Evolutionary conservation across 2,797 vertebrate genomes (phyloP), one percentile per base, ranked within the genome.

Genomic region (Pseudopleuronectes americanus): DNA sequence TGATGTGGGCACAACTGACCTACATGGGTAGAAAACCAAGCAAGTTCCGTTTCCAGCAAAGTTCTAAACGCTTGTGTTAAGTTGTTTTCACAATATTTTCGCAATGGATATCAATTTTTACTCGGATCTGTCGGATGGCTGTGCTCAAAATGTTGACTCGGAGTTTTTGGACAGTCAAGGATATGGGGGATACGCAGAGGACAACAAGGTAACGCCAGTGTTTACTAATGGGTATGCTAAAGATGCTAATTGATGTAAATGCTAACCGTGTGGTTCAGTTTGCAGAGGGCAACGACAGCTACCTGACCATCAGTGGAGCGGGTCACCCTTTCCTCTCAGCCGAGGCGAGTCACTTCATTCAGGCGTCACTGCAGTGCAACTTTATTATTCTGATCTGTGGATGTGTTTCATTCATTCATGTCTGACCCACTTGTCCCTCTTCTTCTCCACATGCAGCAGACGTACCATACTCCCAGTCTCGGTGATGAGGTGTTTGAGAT

Each of bases 401-500:
- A 13, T 38, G 21, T 57, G 52, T 43, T 33, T 17, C 13, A 22
- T 43, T 24, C 1, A 9, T 3, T 23, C 1, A 57, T 3, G 3
- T n/a, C 71, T 75, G 31, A 81, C 26, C 14, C 4, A 0, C 21
- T 33, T 1, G 5, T 21, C 3, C 10, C 17, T 55, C n/a, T 4
- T 69, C 17, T 12, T n/a, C 6, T 52, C 60, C 31, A 59, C 65
- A 45, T 76, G 31, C 47, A 89, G 87, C 92, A 95, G 92, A 97
- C 96, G 1, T 98, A 97, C 80, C 96, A 97, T 76, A 97, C 96
- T 0, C 97, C 96, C 62, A 97, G 95, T 77, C 88, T 97, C 58
- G 97, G 97, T 0, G 97, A 98, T 87, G 97, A 97, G 71, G 97
- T 97, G 31, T 97, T 98, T 79, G 96, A 97, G 93, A 97, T 98